phyloP scores from a whole-genome alignment of 2,888 invertebrate species.

The Drepanosiphum platanoidis region DNA sequence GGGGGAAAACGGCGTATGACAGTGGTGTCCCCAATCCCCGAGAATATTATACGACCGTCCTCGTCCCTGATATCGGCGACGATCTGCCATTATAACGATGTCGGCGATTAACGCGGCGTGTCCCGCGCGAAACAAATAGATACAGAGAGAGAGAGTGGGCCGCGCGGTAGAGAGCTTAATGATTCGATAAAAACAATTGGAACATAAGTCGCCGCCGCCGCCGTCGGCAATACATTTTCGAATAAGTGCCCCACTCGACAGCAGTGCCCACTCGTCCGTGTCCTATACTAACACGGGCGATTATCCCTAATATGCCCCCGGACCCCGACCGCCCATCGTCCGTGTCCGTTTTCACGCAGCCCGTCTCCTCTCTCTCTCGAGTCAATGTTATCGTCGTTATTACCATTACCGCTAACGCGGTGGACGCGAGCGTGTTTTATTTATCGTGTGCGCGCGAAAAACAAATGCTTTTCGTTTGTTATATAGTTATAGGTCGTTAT shows the following conservation, averaged over 20 bases:
- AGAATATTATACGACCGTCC: neutral
- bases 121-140: neutral
- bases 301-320: neutral
- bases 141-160: neutral
- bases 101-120: neutral
- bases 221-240: constrained; percentile 6
- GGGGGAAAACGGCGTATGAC: neutral
- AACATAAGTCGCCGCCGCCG: neutral
- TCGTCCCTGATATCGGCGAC: neutral
- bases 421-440: neutral
- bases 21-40: neutral
- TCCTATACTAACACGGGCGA: constrained; percentile 16
- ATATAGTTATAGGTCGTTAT: too few species aligned
- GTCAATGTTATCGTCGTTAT: neutral
- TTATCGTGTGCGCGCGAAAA: neutral
- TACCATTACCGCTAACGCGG: neutral
- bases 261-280: neutral
- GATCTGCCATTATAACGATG: neutral
- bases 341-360: neutral
- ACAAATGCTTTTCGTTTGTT: neutral
- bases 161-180: neutral
- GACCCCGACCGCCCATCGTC: neutral
- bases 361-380: neutral
- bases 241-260: neutral
- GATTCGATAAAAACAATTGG: constrained; percentile 9